Percentiles rank a stretch among this genome's conserved stretches.
Conservation (phyloP, 2,888 invertebrate species). For the Ophion costatus region DNA sequence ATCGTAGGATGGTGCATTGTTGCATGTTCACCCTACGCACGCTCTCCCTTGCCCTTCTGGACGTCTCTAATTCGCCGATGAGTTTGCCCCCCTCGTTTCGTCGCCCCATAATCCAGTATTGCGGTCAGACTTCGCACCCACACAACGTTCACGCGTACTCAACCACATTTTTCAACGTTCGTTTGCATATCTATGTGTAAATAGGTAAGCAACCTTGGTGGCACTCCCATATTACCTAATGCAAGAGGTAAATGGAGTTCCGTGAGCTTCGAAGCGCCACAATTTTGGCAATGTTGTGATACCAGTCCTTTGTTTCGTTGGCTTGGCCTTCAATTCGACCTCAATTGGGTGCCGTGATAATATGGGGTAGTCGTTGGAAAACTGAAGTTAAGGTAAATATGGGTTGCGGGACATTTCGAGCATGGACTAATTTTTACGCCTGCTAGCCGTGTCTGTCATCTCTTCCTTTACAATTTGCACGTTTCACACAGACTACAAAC, state of each 20-base stretch:
- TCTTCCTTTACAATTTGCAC: too few species aligned
- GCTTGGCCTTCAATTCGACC: background rate
- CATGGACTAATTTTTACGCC: too few species aligned
- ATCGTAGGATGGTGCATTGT: slow-evolving; percentile 51
- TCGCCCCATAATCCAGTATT: slow-evolving; percentile 14
- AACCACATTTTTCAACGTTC: slow-evolving; percentile 14
- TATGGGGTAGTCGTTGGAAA: too few species aligned
- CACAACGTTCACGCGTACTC: slow-evolving; percentile 26
- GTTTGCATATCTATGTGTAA: background rate
- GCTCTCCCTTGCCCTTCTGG: slow-evolving; percentile 1
- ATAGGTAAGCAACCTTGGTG: background rate
- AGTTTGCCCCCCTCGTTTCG: slow-evolving; percentile 18
- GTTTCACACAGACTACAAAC: too few species aligned
- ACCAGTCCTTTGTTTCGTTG: background rate
- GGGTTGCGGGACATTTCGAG: too few species aligned
- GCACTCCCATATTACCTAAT: background rate
- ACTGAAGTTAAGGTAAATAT: too few species aligned
- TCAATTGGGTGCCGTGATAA: background rate
- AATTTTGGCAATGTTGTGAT: background rate
- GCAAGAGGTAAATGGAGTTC: background rate
- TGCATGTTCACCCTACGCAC: slow-evolving; percentile 20
- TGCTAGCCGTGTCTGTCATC: too few species aligned
- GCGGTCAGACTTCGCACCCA: slow-evolving; percentile 21
- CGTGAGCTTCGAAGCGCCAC: background rate
- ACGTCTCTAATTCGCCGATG: background rate